Conservation (phyloP, 1,140 invertebrate species). For the Drosophila persimilis region DNA sequence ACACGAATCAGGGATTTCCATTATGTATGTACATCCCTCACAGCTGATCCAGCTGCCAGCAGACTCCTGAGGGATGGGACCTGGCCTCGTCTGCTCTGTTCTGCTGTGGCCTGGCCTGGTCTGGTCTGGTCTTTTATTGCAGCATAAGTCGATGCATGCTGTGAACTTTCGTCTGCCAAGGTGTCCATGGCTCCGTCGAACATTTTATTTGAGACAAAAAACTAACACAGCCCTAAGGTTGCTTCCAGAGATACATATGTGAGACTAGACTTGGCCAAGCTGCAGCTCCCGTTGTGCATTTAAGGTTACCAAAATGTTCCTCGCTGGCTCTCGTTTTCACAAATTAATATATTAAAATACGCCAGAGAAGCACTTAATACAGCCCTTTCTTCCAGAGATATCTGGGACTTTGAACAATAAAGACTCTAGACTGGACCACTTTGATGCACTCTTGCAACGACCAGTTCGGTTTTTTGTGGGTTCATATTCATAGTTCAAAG, state of each 20-base stretch:
- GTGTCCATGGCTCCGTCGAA: constrained; percentile 34
- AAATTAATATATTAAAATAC: too few relatives aligned
- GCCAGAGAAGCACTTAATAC: too few relatives aligned
- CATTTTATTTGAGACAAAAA: constrained; percentile 42
- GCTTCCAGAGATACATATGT: neutral
- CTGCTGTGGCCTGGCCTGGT: constrained; percentile 15
- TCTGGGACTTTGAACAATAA: too few relatives aligned
- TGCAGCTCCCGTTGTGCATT: too few relatives aligned
- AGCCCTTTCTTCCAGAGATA: too few relatives aligned
- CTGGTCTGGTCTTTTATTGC: constrained; percentile 7
- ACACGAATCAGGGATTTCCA: constrained; percentile 53
- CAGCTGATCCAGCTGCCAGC: constrained; percentile 48
- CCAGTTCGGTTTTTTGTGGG: too few relatives aligned
- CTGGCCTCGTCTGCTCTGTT: neutral
- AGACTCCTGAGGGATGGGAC: constrained; percentile 2
- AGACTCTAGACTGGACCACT: too few relatives aligned
- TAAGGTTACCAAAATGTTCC: too few relatives aligned
- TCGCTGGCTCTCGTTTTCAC: too few relatives aligned
- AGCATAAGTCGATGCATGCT: constrained; percentile 47
- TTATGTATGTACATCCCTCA: constrained; percentile 55
- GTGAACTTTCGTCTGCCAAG: constrained; percentile 1
- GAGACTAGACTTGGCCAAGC: too few relatives aligned
- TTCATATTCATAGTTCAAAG: too few relatives aligned
- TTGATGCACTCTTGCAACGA: too few relatives aligned
- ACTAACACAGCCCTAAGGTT: constrained; percentile 10